phyloP scores from a whole-genome alignment of 2,113 vertebrate species.

The Cepphus grylle region DNA sequence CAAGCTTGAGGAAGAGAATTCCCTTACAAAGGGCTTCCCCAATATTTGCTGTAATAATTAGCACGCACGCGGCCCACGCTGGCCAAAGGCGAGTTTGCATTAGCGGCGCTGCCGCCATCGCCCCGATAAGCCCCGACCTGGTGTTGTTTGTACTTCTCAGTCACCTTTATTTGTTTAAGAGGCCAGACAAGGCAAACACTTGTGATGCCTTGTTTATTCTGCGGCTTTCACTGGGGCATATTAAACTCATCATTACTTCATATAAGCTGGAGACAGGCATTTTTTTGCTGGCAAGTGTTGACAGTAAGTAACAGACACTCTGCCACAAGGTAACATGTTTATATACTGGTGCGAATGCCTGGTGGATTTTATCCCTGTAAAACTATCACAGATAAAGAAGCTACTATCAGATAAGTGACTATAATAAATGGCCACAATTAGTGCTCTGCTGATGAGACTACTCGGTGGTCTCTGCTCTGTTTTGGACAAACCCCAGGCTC shows the following conservation, averaged over 20 bases:
- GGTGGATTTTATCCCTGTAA: conserved; percentile 82
- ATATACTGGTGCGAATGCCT: conserved; percentile 73
- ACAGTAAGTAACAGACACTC: conserved; percentile 82
- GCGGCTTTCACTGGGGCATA: conserved; percentile 80
- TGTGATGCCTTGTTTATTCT: conserved; percentile 88
- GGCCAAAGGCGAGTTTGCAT: neutral
- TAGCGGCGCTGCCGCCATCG: neutral
- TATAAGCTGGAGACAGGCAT: conserved; percentile 70
- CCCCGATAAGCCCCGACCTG: conserved; percentile 15
- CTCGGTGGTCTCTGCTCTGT: conserved; percentile 81
- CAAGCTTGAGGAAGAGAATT: accelerated
- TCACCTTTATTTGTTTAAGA: conserved; percentile 90
- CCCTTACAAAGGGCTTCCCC: neutral
- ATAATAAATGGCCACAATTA: conserved; percentile 86
- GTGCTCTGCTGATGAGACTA: conserved; percentile 77
- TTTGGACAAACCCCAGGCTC: conserved; percentile 76
- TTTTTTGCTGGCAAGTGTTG: conserved; percentile 77
- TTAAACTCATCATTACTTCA: conserved; percentile 86
- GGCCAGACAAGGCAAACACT: conserved; percentile 84
- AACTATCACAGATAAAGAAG: conserved; percentile 83
- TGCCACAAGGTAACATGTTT: conserved; percentile 79
- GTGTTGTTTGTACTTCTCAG: conserved; percentile 68
- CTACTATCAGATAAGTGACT: conserved; percentile 88
- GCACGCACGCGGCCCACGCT: neutral
- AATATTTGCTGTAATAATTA: neutral